Base-by-base conservation (phyloP, 2,113 vertebrate species). In the Mirza zaza region DNA sequence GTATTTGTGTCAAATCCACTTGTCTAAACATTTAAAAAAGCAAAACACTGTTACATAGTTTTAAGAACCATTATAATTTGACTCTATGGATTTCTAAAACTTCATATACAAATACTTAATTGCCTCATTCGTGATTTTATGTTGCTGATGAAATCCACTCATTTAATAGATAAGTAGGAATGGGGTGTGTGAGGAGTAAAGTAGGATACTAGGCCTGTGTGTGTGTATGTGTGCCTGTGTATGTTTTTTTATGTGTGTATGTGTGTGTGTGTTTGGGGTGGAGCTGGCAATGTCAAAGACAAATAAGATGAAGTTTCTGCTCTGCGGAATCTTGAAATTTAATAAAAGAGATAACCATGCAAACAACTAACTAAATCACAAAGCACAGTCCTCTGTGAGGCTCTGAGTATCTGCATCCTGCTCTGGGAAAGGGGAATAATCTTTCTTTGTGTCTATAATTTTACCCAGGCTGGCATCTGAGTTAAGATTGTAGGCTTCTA, bases 1-100 rank as follows among this genome's bases (percentile, higher is more conserved):
- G 87, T 86, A 96, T 96, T 97, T 97, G 65, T 94, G 93, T 96
- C 96, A 96, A 91, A 42, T 81, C 27, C 25, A 81, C 73, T 96
- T 87, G 65, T 94, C 79, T 94, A 83, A 95, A 84, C 82, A 90
- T 86, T 97, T 94, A 71, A 96, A 95, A 94, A 90, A 80, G 59
- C 57, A 91, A 93, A 93, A 70, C 91, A 70, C 45, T 77, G 45
- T 61, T 93, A 79, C 79, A 15, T 67, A 71, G 73, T 63, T 82
- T 96, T 95, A 77, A 83, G 96, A 96, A 92, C 32, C 55, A 86
- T 83, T 91, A 36, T 57, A 79, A 95, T 95, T 76, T 87, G 59
- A 79, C 59, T 91, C 61, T 80, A 36, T 76, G 65, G 83, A 45
- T 95, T 96, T 95, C 68, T 57, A 57, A 88, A 93, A 76, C 68